Evolutionary conservation across 2,113 vertebrate species (phyloP).

Genomic region (Sakesphorus luctuosus): DNA sequence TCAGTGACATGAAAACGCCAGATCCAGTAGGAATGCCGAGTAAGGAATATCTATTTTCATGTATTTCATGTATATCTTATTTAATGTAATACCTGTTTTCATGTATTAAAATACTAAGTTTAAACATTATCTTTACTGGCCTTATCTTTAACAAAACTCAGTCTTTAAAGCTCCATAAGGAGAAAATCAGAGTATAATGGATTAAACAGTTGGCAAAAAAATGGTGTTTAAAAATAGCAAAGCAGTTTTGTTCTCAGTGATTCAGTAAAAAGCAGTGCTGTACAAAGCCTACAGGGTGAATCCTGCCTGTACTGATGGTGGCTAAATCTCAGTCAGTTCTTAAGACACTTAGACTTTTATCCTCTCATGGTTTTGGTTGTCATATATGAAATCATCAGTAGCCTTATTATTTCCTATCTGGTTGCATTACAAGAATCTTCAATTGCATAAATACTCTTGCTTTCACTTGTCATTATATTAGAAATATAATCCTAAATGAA

Average conservation of each 20-base stretch:
- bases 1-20: neutral
- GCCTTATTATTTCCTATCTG: neutral
- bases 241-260: neutral
- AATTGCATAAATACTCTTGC: neutral
- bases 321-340: neutral
- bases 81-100: neutral
- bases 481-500: neutral
- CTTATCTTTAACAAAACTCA: neutral
- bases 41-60: neutral
- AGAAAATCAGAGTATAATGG: neutral
- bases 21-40: neutral
- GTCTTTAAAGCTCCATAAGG: neutral
- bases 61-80: neutral
- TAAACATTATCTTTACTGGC: neutral
- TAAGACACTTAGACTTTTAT: neutral
- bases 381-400: neutral
- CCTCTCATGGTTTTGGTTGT: neutral
- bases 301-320: neutral
- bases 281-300: neutral
- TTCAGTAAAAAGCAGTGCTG: neutral
- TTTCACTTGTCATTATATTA: neutral
- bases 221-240: neutral
- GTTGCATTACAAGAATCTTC: neutral
- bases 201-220: neutral
- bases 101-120: neutral